Evolutionary conservation across 2,888 invertebrate genomes (phyloP), one percentile per base, ranked within the genome.

Genomic region (Phengaris arion): DNA sequence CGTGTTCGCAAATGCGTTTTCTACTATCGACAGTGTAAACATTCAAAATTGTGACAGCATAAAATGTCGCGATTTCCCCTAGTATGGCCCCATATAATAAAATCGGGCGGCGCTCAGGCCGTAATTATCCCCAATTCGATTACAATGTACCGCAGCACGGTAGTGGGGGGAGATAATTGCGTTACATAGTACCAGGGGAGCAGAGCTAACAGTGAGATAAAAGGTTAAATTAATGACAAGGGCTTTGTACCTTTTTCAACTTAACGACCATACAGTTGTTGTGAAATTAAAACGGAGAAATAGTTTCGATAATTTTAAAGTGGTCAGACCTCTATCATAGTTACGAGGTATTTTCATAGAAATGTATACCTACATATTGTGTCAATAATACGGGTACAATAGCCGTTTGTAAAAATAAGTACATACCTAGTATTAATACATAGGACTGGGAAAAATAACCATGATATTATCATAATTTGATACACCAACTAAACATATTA

Each of bases 161-260:
- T 35, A 35, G 6, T 6, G 35, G 64, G 35, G 35, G 35, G 64
- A 12, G 35, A 45, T 64, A 64, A 64, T 64, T 64, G 64, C 64
- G 64, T 64, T 64, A 64, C 64, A 64, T 45, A 64, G 64, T 45
- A 64, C 64, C 64, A 64, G 64, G 64, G 64, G 64, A 64, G 64
- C 64, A 64, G 64, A 64, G 64, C 64, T 64, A 64, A 64, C 64
- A 64, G 35, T 35, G 35, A 64, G 64, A 64, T 64, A 64, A 64
- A 64, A 64, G 64, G 64, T 64, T 64, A 64, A 64, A 64, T 64
- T 64, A 64, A 64, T 64, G 64, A 35, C 35, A 35, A 35, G 35
- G 35, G 35, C 35, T 6, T 64, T 13, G 64, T 64, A 64, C 35
- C 64, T 64, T 52, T 52, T 64, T 64, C 64, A 64, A 64, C 64